Evolutionary conservation across 1,140 invertebrate genomes (phyloP), one percentile per base, ranked within the genome.

Genomic region (Helicoverpa armigera): DNA sequence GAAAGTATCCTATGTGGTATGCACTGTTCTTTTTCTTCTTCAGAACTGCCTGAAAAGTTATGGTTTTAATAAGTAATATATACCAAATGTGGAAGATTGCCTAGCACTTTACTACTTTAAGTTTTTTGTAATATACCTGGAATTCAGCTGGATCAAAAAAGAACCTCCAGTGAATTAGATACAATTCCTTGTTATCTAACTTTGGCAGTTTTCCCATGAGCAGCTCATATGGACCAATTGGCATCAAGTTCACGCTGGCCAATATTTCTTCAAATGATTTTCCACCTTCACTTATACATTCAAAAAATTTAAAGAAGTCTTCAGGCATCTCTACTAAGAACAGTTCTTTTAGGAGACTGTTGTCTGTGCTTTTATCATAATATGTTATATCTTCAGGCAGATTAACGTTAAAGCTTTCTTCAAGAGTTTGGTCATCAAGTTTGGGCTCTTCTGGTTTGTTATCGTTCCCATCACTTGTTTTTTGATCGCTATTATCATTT

Each of bases 101-200:
- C 23, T 23, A 1, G 23, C 23, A 23, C 2, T 23, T 23, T 23
- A 23, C 23, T 23, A 23, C 23, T 23, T 23, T 23, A 1, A 23
- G 2, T 23, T 23, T 23, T 23, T 23, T 23, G 50, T 50, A 16
- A 23, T 56, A 54, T 95, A 97, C 97, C 95, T 98, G 97, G 94
- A 99, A 98, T 95, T 99, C 98, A 51, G 98, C 98, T 58, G 98
- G 98, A 96, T 99, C 98, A 95, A 98, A 98, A 92, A 97, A 99
- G 95, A 98, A 99, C 87, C 98, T 96, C 97, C 98, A 99, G 90
- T 99, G 98, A 51, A 96, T 92, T 82, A 98, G 91, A 91, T 97
- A 96, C 77, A 96, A 94, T n/a, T 96, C 96, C 70, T 96, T 95
- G 85, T 97, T 88, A 50, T 95, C 91, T 70, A 96, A 89, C 87